A percentile compares a stretch with the other conserved stretches of the same genome.
These are phyloP conservation scores for Phytoseiulus persimilis DNA, from an alignment of 2,888 invertebrate species.

Conservation along the genomic window DNA sequence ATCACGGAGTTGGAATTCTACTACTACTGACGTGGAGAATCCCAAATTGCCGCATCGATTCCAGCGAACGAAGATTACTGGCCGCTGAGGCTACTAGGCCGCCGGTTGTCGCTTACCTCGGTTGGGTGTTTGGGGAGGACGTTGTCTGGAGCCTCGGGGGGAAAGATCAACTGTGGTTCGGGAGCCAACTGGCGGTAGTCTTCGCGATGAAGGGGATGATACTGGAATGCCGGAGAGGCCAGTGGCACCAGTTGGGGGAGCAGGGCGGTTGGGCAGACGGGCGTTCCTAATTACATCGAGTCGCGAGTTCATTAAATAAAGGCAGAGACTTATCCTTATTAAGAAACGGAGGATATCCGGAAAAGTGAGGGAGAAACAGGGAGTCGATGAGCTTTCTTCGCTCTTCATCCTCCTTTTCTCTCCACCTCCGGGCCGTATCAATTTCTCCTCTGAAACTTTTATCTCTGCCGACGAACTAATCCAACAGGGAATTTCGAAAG, in stretches of 20 bases:
- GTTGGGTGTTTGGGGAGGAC: too few species aligned
- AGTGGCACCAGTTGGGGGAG: background rate
- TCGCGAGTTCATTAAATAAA: background rate
- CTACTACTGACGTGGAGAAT: too few species aligned
- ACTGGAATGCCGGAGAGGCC: background rate
- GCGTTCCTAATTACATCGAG: background rate
- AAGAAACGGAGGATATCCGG: background rate
- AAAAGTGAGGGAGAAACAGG: background rate
- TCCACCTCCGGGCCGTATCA: background rate
- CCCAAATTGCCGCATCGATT: too few species aligned
- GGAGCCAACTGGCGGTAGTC: background rate
- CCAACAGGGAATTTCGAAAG: background rate
- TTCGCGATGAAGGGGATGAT: background rate
- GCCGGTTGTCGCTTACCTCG: too few species aligned
- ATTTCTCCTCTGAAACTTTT: background rate
- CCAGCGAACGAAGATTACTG: too few species aligned
- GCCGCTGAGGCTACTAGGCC: too few species aligned
- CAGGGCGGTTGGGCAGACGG: background rate
- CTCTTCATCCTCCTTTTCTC: background rate
- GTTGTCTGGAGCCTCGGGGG: background rate
- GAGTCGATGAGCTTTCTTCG: background rate
- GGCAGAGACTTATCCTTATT: background rate
- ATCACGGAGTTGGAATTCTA: too few species aligned
- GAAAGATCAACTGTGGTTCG: background rate
- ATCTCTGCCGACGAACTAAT: background rate